Percentiles rank a stretch among this genome's conserved stretches.
Evolutionary conservation across 2,888 invertebrate species (phyloP).

Genomic region (Endotricha flammealis): DNA sequence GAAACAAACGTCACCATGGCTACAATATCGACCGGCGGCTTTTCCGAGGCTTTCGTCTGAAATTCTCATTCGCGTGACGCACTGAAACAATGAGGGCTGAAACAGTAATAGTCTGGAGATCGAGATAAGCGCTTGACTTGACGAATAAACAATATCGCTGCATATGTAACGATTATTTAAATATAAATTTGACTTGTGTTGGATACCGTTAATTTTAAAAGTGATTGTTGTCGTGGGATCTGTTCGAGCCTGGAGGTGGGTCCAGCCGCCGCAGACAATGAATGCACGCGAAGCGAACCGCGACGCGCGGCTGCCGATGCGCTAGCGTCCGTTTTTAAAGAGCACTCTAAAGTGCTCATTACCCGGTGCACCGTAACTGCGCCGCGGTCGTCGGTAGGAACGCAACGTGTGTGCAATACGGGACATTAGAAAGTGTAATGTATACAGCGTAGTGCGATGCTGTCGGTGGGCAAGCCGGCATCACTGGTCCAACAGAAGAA

Average conservation of each 20-base stretch:
- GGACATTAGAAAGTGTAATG: conserved; percentile 74
- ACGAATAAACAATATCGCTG: conserved; percentile 22
- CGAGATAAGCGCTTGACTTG: conserved; percentile 14
- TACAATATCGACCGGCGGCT: conserved; percentile 73
- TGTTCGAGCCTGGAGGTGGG: conserved; percentile 35
- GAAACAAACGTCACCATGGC: conserved; percentile 71
- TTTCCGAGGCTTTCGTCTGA: conserved; percentile 72
- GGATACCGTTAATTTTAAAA: conserved; percentile 34
- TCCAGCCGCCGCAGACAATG: conserved; percentile 64
- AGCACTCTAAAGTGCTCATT: conserved; percentile 59
- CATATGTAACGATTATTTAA: conserved; percentile 26
- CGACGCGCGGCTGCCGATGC: conserved; percentile 52
- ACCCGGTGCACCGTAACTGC: conserved; percentile 69
- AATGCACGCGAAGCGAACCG: conserved; percentile 68
- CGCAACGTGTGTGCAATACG: conserved; percentile 66
- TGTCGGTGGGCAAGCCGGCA: conserved; percentile 71
- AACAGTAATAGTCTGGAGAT: conserved; percentile 51
- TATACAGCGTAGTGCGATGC: conserved; percentile 63
- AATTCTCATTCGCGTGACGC: conserved; percentile 67
- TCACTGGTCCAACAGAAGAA: conserved; percentile 92
- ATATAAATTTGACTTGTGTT: conserved; percentile 27
- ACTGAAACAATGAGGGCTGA: conserved; percentile 64
- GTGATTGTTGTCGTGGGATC: conserved; percentile 37
- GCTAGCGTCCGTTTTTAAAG: conserved; percentile 63
- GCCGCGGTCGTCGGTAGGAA: conserved; percentile 49